phyloP scores from a whole-genome alignment of 1,140 invertebrate species.

The Manduca sexta region DNA sequence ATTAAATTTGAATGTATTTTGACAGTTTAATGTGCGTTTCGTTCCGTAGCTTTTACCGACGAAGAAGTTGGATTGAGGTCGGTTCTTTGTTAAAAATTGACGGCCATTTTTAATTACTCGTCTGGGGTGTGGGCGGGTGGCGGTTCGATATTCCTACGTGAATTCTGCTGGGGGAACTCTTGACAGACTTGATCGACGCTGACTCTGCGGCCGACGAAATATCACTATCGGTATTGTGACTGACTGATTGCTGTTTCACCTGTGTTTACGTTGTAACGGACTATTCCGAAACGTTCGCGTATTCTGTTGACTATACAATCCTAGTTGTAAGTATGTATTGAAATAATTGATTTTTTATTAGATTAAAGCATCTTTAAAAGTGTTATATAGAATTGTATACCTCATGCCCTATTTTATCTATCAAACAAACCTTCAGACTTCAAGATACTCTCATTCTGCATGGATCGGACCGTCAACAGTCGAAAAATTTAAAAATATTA shows the following conservation, averaged over 20 bases:
- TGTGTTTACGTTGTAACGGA: too few relatives aligned
- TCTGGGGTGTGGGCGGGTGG: conserved; percentile 25
- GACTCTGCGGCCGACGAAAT: conserved; percentile 3
- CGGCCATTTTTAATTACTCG: conserved; percentile 59
- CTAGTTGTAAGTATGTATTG: too few relatives aligned
- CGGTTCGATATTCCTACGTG: conserved; percentile 48
- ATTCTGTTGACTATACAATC: too few relatives aligned
- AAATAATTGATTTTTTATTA: too few relatives aligned
- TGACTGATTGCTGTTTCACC: conserved; percentile 7
- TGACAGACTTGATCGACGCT: conserved; percentile 9
- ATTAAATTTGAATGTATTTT: not conserved
- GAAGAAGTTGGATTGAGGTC: conserved; percentile 3
- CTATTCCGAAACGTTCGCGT: too few relatives aligned
- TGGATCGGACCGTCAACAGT: too few relatives aligned
- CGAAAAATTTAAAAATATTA: too few relatives aligned
- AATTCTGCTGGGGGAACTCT: conserved; percentile 25
- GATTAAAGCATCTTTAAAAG: too few relatives aligned
- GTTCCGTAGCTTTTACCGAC: conserved; percentile 14
- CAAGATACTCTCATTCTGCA: too few relatives aligned
- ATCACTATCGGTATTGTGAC: conserved; percentile 8
- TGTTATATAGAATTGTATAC: too few relatives aligned
- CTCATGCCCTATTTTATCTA: too few relatives aligned
- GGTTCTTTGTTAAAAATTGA: conserved; percentile 26
- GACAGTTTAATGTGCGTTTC: not conserved
- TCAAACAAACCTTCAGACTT: too few relatives aligned